Base-by-base conservation (phyloP, 2,113 vertebrate genomes). In the Passer domesticus region DNA sequence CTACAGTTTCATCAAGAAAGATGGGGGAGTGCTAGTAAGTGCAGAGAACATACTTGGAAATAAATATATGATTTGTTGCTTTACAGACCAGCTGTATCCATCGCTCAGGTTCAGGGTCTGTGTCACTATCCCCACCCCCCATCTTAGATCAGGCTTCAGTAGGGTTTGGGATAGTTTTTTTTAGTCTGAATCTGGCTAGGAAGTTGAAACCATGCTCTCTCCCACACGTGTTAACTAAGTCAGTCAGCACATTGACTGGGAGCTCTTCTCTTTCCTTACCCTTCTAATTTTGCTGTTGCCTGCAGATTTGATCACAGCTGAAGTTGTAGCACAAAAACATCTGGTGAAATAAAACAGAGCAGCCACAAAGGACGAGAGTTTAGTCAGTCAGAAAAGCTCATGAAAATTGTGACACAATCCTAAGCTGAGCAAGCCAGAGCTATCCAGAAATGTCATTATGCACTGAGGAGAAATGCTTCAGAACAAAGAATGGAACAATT, bases 401-500 rank as follows among this genome's bases (percentile, higher is more conserved):
- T 53, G 66, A 87, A 95, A 87, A 87, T 25, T 64, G 62, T 49
- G 74, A 73, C 58, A 73, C 28, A 59, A 74, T 81, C 47, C 59
- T 80, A 67, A 70, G 28, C n/a, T 43, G 24, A 89, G 77, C 55
- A 53, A 94, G 58, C 41, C 87, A 89, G 87, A 92, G 37, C 78
- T 91, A 82, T 82, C 84, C 89, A 89, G 84, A 95, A 92, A 89
- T 64, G 84, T 82, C 12, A 1, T 68, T 82, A 25, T 20, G 11
- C 3, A 4, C 83, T 1, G 17, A 90, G 69, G 68, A 80, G 30
- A 91, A 94, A 89, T 37, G 41, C 27, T 69, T 89, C 74, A 50
- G 78, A 94, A 92, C 74, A 95, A 87, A 76, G 58, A 76, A 82
- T 72, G 74, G 72, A 95, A 95, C 77, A 95, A 95, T 83, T 82